Evolutionary conservation across 2,888 invertebrate species (phyloP), one percentile per base, ranked within the genome.

Genomic region (Euproctis similis): DNA sequence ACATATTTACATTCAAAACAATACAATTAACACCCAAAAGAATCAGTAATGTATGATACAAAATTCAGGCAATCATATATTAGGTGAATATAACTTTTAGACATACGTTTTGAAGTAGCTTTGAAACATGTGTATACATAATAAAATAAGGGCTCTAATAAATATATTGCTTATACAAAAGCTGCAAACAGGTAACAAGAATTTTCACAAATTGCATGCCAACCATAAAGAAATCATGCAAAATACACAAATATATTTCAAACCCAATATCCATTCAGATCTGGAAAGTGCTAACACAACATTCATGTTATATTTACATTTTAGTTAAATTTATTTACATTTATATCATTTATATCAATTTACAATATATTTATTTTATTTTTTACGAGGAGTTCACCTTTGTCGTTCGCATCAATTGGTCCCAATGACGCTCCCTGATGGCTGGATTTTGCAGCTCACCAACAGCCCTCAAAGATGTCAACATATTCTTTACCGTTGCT

Each of bases 401-500:
- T 9, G 97, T 97, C 26, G 96, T 95, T 54, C 91, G 91, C 95
- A 98, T 97, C 27, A 98, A 87, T 74, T 97, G 97, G 63, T 95
- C 91, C 98, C 98, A 98, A 78, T 98, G 98, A 11, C 98, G 87
- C 73, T 97, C 96, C 35, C 97, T 87, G 43, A 98, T 97, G 0
- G 97, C 97, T 21, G 96, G 93, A 82, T 98, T 98, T 78, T 98
- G 97, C 2, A 98, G 86, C 68, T 98, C 97, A 20, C 95, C 95
- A 2, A 98, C 97, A 3, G 97, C 97, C 60, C 96, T 89, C 32
- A 98, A 80, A 0, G 97, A 97, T 2, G 97, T 97, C 28, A 97
- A 76, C 92, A 97, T 97, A 72, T 98, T 98, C 80, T 97, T 97
- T 1, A 98, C 96, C 0, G 92, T 94, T 6, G 93, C 91, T 75